A percentile compares a stretch with the other conserved stretches of the same genome.
These are phyloP conservation scores for Sylvilagus bachmani DNA, from an alignment of 2,113 vertebrate species.

Conservation along the genomic window DNA sequence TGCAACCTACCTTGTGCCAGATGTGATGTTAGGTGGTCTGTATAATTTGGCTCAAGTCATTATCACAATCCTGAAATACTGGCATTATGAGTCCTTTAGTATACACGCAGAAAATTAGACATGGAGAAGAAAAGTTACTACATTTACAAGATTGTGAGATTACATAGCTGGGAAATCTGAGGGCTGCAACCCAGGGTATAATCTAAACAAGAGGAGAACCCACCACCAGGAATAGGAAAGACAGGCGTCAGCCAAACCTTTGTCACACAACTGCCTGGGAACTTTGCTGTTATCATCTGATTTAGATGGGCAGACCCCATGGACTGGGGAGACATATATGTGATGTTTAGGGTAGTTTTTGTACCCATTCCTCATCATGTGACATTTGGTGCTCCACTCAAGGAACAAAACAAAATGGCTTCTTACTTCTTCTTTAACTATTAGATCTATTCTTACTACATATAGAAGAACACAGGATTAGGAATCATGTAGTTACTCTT, in stretches of 20 bases:
- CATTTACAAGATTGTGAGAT: background rate
- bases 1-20: background rate
- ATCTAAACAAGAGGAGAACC: background rate
- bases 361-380: background rate
- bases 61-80: background rate
- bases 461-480: background rate
- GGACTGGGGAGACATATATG: too few relatives aligned
- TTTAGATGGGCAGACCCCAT: too few relatives aligned
- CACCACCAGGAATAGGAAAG: background rate
- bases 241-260: background rate
- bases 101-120: background rate
- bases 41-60: background rate
- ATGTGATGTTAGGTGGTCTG: background rate
- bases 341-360: background rate
- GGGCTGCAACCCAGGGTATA: background rate
- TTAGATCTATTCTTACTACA: background rate
- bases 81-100: background rate
- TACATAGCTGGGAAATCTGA: background rate
- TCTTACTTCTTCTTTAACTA: background rate
- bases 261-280: background rate
- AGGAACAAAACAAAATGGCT: background rate
- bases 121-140: background rate
- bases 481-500: background rate
- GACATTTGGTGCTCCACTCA: background rate
- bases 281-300: background rate